Base-by-base conservation (phyloP, 2,113 vertebrate species). In the Panthera leo region DNA sequence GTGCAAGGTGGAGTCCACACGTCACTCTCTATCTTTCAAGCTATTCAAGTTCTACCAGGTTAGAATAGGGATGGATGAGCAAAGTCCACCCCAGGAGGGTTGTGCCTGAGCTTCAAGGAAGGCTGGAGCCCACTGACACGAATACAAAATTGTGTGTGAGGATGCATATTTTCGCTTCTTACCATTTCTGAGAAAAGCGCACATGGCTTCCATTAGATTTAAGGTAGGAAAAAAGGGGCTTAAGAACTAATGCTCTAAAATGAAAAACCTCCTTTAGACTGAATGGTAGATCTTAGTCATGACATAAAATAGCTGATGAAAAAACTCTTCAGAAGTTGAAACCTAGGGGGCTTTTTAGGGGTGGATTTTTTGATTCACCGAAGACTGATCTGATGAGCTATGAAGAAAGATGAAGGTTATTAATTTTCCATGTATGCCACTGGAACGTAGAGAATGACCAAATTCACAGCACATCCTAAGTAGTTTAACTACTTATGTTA, bases 331-430 rank as follows among this genome's bases (percentile, higher is more conserved):
- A 70, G 80, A 95, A 90, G 68, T 68, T 91, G 84, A 97, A 90
- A 94, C 23, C 61, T 23, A 45, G 39, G 67, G 42, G 67, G 42
- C 23, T 88, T 84, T 92, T 13, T 6, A 75, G 29, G 85, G 25
- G 63, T 92, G 45, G 85, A 51, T 15, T 87, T 97, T 96, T 79
- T 94, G 84, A 95, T 94, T 97, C 78, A 83, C 61, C 79, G 68
- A 96, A 86, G 80, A 79, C 34, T 42, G 48, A 68, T 79, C 21
- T 80, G 80, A 85, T 90, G 63, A 86, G 55, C 53, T 68, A 79
- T 8, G 65, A 92, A 63, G 84, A 90, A 87, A 94, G 65, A 89
- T 55, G 42, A 87, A 82, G 23, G 85, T 76, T 92, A 63, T 45
- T 36, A 42, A 75, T 91, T 95, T 91, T 90, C 94, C 76, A 9